A percentile compares a stretch with the other conserved stretches of the same genome.
phyloP scores from a whole-genome alignment of 2,113 vertebrate genomes.

The Nyctibius bracteatus region DNA sequence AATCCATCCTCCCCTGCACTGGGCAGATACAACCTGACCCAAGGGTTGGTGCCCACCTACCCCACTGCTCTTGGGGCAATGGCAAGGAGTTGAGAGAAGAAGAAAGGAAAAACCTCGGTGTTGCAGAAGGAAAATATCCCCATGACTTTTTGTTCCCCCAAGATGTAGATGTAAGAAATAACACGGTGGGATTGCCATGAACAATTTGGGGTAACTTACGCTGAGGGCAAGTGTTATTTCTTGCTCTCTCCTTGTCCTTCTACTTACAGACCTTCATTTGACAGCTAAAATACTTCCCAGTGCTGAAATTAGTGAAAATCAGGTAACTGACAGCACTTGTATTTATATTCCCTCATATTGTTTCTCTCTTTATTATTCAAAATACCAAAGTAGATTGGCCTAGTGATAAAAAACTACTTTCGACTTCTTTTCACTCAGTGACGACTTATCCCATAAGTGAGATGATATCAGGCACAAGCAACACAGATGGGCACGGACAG shows the following conservation, averaged over 20 bases:
- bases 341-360: not conserved
- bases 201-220: not conserved
- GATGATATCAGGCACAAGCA: rapidly evolving
- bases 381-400: not conserved
- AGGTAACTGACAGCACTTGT: not conserved
- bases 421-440: not conserved
- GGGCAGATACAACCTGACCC: not conserved
- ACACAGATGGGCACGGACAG: rapidly evolving
- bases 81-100: not conserved
- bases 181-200: not conserved
- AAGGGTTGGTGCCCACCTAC: not conserved
- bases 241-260: not conserved
- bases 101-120: not conserved
- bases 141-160: rapidly evolving
- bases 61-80: not conserved
- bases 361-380: not conserved
- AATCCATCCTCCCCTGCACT: not conserved
- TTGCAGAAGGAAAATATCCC: not conserved
- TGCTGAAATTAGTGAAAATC: not conserved
- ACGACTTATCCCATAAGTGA: not conserved
- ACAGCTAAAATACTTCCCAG: not conserved
- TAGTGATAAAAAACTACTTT: not conserved
- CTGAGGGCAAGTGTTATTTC: not conserved
- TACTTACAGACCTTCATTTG: not conserved
- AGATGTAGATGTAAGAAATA: not conserved